These are phyloP conservation scores for Lagocephalus sceleratus DNA, from an alignment of 2,797 vertebrate genomes.

Conservation along the genomic window DNA sequence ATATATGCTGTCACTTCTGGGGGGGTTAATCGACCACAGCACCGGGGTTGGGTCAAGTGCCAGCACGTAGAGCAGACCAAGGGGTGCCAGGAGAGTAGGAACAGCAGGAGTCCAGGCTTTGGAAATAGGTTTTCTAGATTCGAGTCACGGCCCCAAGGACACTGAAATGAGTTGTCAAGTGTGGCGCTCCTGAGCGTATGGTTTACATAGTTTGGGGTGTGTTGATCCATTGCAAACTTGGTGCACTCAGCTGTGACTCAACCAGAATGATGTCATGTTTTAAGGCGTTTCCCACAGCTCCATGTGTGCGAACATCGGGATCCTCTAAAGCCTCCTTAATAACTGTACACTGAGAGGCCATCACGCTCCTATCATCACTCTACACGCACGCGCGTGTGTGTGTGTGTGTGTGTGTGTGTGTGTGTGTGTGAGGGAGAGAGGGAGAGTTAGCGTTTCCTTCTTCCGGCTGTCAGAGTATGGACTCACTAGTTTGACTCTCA, in stretches of 20 bases:
- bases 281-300: slow-evolving; percentile 69
- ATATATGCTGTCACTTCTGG: too few relatives aligned
- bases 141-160: too few relatives aligned
- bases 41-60: too few relatives aligned
- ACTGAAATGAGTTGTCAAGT: slow-evolving; percentile 33
- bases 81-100: too few relatives aligned
- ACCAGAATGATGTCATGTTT: slow-evolving; percentile 73
- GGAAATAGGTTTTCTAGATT: too few relatives aligned
- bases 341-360: slow-evolving; percentile 11
- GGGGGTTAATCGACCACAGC: too few relatives aligned
- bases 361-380: slow-evolving; percentile 9
- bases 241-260: slow-evolving; percentile 73
- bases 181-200: slow-evolving; percentile 28
- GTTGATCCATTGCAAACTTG: slow-evolving; percentile 36
- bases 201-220: slow-evolving; percentile 8
- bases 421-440: slow-evolving; percentile 4
- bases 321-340: slow-evolving; percentile 23
- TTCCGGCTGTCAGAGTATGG: slow-evolving; percentile 58
- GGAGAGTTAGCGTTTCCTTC: slow-evolving; percentile 25
- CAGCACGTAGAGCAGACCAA: too few relatives aligned
- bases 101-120: too few relatives aligned
- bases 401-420: slow-evolving; percentile 10
- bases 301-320: slow-evolving; percentile 26
- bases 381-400: slow-evolving; percentile 1
- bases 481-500: slow-evolving; percentile 44